A percentile compares a stretch with the other conserved stretches of the same genome.
These are phyloP conservation scores for Sphaerophoria rueppellii DNA, from an alignment of 2,888 invertebrate genomes.

Conservation along the genomic window DNA sequence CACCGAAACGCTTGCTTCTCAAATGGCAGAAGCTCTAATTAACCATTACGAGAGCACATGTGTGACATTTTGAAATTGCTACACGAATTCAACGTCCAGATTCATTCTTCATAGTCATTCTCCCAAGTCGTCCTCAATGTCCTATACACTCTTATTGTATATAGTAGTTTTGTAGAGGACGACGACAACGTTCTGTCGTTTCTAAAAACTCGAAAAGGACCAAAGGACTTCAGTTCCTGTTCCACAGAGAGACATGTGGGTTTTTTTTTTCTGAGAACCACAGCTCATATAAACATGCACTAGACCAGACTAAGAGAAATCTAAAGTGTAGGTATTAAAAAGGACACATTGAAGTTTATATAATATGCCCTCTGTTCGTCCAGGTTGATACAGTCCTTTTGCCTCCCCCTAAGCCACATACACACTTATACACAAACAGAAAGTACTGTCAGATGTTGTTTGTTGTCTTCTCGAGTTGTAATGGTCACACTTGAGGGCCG, in stretches of 20 bases:
- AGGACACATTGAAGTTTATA: conserved; percentile 59
- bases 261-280: conserved; percentile 42
- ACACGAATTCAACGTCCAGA: conserved; percentile 69
- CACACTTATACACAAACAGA: conserved; percentile 51
- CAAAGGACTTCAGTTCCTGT: background rate
- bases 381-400: background rate
- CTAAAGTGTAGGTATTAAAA: conserved; percentile 50
- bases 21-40: conserved; percentile 68
- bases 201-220: conserved; percentile 16
- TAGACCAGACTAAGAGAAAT: background rate
- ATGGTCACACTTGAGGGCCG: conserved; percentile 68
- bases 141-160: conserved; percentile 1
- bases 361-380: conserved; percentile 14
- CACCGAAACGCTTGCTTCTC: conserved; percentile 64
- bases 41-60: conserved; percentile 71
- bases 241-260: conserved; percentile 42
- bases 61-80: conserved; percentile 72
- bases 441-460: conserved; percentile 66
- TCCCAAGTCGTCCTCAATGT: conserved; percentile 41
- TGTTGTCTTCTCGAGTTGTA: conserved; percentile 54
- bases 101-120: conserved; percentile 64
- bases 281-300: background rate
- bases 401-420: conserved; percentile 3
- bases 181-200: conserved; percentile 11
- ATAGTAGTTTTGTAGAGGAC: background rate